Evolutionary conservation across 1,140 invertebrate species (phyloP), one percentile per base, ranked within the genome.

Genomic region (Ptiloglossa arizonensis): DNA sequence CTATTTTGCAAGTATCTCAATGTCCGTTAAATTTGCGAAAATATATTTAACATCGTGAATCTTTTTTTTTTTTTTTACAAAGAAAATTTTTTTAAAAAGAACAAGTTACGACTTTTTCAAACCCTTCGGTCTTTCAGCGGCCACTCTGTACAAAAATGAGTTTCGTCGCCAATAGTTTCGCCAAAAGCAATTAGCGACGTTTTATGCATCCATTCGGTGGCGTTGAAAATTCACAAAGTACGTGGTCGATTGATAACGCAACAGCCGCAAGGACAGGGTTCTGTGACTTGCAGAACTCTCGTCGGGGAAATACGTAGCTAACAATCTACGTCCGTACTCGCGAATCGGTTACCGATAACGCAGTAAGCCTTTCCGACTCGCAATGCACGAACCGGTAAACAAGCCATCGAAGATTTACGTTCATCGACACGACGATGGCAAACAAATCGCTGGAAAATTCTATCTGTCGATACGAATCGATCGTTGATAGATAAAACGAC

Each of bases 271-370:
- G 24, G 22, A 13, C 52, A 9, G 3, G 29, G 52, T 56, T 59
- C 56, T 19, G 2, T 9, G 38, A 57, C 50, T 56, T 24, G 35
- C 8, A 19, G n/a, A 15, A 74, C 1, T 27, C n/a, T 8, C 19
- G 11, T 27, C 35, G 9, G 15, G 9, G 19, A 64, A 73, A 46
- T 38, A 46, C 15, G 27, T 9, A 8, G n/a, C 9, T n/a, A 27
- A 48, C n/a, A 57, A 38, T 22, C 54, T 8, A 32, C 19, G 17
- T 32, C 19, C 19, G 24, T 41, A 17, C 17, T 29, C 19, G 29
- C n/a, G n/a, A 72, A 62, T 50, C 56, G 22, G 35, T 41, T 8
- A 27, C 35, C 24, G 72, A 62, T 71, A 77, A 44, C 38, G 15
- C 56, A 22, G 54, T 44, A 4, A 29, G 46, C 11, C 54, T 57